Conservation (phyloP, 2,888 invertebrate genomes). For the Eristalinus aeneus region DNA sequence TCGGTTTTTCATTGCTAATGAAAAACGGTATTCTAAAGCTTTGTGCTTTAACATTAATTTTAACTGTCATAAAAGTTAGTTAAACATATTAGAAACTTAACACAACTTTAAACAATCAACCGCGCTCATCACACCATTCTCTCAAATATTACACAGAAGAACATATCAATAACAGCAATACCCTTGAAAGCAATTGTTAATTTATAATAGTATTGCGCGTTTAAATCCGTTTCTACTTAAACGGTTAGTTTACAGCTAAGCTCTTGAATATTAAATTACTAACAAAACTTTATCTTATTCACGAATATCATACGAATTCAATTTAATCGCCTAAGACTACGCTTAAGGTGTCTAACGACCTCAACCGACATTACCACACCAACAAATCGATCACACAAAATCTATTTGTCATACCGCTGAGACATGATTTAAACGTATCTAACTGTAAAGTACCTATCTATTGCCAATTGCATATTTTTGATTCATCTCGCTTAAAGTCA, state of each 20-base stretch:
- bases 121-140: not conserved
- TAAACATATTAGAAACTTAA: too few relatives aligned
- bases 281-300: not conserved
- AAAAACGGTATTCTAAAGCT: too few relatives aligned
- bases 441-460: conserved; percentile 12
- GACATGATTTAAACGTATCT: not conserved
- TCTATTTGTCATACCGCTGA: conserved; percentile 17
- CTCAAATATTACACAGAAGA: too few relatives aligned
- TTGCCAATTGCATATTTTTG: conserved; percentile 2
- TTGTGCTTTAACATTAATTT: too few relatives aligned
- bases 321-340: not conserved
- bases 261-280: not conserved
- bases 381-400: not conserved
- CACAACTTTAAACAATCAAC: not conserved
- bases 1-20: too few relatives aligned
- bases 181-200: not conserved
- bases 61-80: too few relatives aligned
- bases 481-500: not conserved
- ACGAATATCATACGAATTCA: not conserved
- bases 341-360: not conserved
- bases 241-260: not conserved
- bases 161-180: not conserved
- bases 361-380: not conserved
- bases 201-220: not conserved
- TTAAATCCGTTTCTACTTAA: not conserved